Base-by-base conservation (phyloP, 1,140 invertebrate species). In the Drosophila subpulchrella region DNA sequence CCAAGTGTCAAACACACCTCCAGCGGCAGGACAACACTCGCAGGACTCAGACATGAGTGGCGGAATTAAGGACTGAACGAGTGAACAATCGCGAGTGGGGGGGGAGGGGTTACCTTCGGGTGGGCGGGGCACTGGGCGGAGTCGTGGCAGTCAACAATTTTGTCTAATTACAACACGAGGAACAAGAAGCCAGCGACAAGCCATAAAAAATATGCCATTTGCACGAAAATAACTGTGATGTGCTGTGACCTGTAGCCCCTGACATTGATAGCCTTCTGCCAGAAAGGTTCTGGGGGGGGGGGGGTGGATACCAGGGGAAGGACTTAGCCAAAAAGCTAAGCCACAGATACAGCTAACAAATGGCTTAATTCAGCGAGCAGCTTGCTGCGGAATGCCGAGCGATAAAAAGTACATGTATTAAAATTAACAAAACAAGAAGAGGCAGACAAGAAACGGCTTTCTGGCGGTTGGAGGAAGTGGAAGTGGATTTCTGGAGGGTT, bases 381-480 rank as follows among this genome's bases (percentile, higher is more conserved):
- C 58, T 44, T 68, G 58, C 53, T 12, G 20, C n/a, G 59, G 57
- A 78, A 78, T 78, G 76, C 61, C 61, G 53, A 51, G 66, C 81
- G 77, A 83, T 84, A 84, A 84, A 84, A 71, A 76, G 57, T 58
- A 83, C 81, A 85, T 59, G 76, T 79, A 89, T 84, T 86, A 79
- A 86, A 89, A 89, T 82, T 72, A 89, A 68, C 75, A 68, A 72
- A 86, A 89, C 81, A 82, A 86, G 79, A 84, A 89, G 79, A 63
- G 39, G 67, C 38, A 83, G 83, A 83, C 60, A 74, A 60, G 44
- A 56, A 63, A 8, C 38, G 65, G 32, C 20, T 10, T 34, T 12
- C 34, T 12, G 0, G 15, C 47, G 30, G 8, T 6, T 30, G 15
- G 13, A 12, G 12, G 0, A 39, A 39, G 32, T 39, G 68, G 38